Evolutionary conservation across 2,797 vertebrate genomes (phyloP).

Genomic region (Sardinella longiceps): DNA sequence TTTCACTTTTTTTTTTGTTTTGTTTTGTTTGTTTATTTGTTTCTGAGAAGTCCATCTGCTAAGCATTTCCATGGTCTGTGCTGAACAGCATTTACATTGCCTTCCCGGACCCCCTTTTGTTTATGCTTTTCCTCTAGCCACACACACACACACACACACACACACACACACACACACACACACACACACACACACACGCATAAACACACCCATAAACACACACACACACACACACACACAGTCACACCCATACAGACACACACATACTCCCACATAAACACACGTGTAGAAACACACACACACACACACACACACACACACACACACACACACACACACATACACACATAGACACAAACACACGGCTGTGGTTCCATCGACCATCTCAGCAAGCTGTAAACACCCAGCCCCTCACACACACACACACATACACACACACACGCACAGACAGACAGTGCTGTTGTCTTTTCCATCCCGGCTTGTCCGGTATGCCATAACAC

Average conservation of each 20-base stretch:
- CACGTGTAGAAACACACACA: no score
- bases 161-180: background rate
- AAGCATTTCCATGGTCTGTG: slow-evolving; percentile 66
- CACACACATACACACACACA: slow-evolving; percentile 52
- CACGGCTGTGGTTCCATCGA: slow-evolving; percentile 13
- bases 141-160: slow-evolving; percentile 54
- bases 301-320: slow-evolving; percentile 31
- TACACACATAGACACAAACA: slow-evolving; percentile 53
- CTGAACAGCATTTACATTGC: slow-evolving; percentile 54
- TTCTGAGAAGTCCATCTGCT: slow-evolving; percentile 76
- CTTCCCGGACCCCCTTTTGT: slow-evolving; percentile 38
- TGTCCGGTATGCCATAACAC: slow-evolving; percentile 9
- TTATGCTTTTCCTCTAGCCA: slow-evolving; percentile 61
- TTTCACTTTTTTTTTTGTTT: slow-evolving; percentile 66
- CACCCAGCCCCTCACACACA: slow-evolving; percentile 49
- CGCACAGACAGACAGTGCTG: slow-evolving; percentile 44
- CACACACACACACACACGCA: background rate
- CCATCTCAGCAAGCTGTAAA: slow-evolving; percentile 22
- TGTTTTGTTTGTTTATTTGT: slow-evolving; percentile 65
- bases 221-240: background rate
- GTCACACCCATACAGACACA: slow-evolving; percentile 53
- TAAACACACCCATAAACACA: background rate
- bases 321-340: slow-evolving; percentile 47
- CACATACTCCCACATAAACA: no score
- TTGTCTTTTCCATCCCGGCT: slow-evolving; percentile 29